A percentile compares a stretch with the other conserved stretches of the same genome.
phyloP scores from a whole-genome alignment of 2,797 vertebrate species.

The Tokudaia muenninki region DNA sequence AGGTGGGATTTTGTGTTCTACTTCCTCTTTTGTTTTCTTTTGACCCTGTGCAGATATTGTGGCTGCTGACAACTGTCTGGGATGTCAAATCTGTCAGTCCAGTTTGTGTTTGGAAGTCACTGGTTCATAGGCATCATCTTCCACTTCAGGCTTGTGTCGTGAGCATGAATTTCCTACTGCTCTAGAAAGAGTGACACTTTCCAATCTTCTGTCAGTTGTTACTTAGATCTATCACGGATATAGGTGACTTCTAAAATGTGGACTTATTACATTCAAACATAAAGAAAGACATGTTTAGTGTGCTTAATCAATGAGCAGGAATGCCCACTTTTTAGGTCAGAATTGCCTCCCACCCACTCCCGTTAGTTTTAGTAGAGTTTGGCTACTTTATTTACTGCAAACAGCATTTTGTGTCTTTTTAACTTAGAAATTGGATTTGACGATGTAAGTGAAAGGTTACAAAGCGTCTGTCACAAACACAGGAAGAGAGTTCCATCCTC shows the following conservation, averaged over 20 bases:
- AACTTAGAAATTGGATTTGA: neutral
- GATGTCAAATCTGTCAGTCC: no score
- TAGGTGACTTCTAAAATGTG: neutral
- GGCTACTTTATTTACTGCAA: neutral
- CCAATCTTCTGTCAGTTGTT: neutral
- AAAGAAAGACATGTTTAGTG: neutral
- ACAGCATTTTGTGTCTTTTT: neutral
- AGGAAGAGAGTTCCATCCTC: neutral
- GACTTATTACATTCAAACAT: neutral
- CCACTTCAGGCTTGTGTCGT: neutral
- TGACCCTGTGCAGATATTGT: neutral
- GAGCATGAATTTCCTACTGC: neutral
- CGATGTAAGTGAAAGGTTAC: no score
- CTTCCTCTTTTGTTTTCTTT: neutral
- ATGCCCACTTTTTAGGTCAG: neutral
- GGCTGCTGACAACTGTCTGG: neutral
- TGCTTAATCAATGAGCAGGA: neutral
- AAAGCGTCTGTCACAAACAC: neutral
- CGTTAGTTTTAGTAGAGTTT: neutral
- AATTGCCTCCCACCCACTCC: neutral
- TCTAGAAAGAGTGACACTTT: neutral
- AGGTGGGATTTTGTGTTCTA: neutral
- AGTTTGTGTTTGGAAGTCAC: neutral
- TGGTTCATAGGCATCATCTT: neutral
- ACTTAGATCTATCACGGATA: neutral